Percentiles rank a stretch among this genome's conserved stretches.
Evolutionary conservation across 2,888 invertebrate species (phyloP).

Genomic region (Spisula subtruncata): DNA sequence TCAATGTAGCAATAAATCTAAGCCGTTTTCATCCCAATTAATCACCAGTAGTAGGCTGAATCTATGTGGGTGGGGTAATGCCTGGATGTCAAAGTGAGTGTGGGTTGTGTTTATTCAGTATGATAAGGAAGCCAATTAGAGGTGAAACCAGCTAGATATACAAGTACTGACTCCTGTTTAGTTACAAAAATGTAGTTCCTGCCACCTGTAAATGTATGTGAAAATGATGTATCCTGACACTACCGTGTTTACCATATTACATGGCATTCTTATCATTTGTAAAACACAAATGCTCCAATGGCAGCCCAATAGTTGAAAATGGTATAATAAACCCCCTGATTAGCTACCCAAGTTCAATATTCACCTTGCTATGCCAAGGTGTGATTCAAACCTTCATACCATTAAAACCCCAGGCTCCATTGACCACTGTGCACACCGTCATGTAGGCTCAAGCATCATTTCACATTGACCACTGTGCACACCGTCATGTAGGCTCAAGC

Average conservation of each 20-base stretch:
- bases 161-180: slow-evolving; percentile 44
- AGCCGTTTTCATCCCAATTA: slow-evolving; percentile 16
- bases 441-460: no score
- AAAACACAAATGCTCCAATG: no score
- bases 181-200: slow-evolving; percentile 18
- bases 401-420: background rate
- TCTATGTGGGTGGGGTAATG: slow-evolving; percentile 45
- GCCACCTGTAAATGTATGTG: slow-evolving; percentile 41
- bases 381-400: background rate
- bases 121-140: slow-evolving; percentile 56
- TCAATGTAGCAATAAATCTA: background rate
- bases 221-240: background rate
- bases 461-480: no score
- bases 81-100: slow-evolving; percentile 31
- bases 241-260: background rate
- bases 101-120: slow-evolving; percentile 45
- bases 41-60: background rate
- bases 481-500: no score
- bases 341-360: no score
- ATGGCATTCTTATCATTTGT: background rate
- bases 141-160: slow-evolving; percentile 31
- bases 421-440: no score
- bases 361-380: background rate
- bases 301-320: background rate
- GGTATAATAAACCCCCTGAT: no score